Evolutionary conservation across 2,888 invertebrate species (phyloP), one percentile per base, ranked within the genome.

Genomic region (Oscheius myriophilus): DNA sequence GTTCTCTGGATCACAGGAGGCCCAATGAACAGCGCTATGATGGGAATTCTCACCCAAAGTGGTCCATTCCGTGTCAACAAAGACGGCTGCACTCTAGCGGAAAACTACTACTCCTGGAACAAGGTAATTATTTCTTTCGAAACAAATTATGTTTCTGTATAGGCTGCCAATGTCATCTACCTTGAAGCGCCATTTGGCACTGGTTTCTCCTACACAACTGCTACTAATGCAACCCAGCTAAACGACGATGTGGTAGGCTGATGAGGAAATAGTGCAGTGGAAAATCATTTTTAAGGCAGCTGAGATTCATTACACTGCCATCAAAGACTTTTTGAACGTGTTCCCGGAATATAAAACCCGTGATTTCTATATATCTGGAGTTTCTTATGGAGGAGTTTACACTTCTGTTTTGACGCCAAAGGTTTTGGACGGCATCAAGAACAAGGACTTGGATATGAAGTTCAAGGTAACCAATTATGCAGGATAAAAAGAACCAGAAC

Each of bases 161-260:
- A 88, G 88, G 79, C 87, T 25, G 88, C 89, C 25, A 89, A 89
- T 76, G 86, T 89, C 71, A 67, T 89, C 52, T 89, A 87, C 74
- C 75, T 89, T 69, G 89, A 90, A 80, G 86, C 89, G 2, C 89
- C 89, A 26, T 88, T 88, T 45, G 87, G 88, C 49, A 89, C 89
- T 57, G 89, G 89, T 14, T 89, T 86, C 79, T 89, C 89, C 0
- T 89, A 88, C 74, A 84, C 88, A 23, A 82, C 82, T 7, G 87
- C 87, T 81, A 81, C 51, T 65, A 69, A 73, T 12, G 76, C 76
- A 23, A 76, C 70, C 0, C 61, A 43, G 0, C 81, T 71, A 70
- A 76, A 75, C 68, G 83, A 84, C 43, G 75, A 74, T 41, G 68
- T 73, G 64, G 70, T 71, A 51, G 55, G 21, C 1, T 26, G 12